These are phyloP conservation scores for Hololepta plana DNA, from an alignment of 2,888 invertebrate species.

Conservation along the genomic window DNA sequence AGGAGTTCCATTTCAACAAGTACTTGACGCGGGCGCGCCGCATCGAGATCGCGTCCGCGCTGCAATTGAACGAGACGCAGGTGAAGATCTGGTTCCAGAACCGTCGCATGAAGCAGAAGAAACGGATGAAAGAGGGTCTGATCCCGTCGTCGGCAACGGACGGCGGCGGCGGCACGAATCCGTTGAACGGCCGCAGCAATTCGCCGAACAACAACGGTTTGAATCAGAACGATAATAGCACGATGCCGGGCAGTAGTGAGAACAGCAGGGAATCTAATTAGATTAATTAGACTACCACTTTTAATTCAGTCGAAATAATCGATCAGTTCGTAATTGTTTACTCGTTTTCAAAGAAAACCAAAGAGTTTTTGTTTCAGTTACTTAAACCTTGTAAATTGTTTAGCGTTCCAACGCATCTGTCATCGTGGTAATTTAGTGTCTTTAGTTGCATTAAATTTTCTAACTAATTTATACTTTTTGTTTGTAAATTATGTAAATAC, in stretches of 20 bases:
- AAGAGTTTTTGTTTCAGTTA: slow-evolving; percentile 6
- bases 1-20: slow-evolving; percentile 98
- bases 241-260: slow-evolving; percentile 39
- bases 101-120: slow-evolving; percentile 95
- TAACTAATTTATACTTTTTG: slow-evolving; percentile 7
- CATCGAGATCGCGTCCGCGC: slow-evolving; percentile 92
- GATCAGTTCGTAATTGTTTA: background rate
- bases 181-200: slow-evolving; percentile 26
- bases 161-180: slow-evolving; percentile 28
- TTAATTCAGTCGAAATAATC: background rate
- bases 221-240: slow-evolving; percentile 21
- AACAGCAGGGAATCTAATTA: slow-evolving; percentile 52
- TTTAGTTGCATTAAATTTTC: too few species aligned
- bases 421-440: too few species aligned
- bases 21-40: slow-evolving; percentile 92
- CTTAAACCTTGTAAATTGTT: slow-evolving; percentile 2
- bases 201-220: slow-evolving; percentile 22
- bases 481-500: slow-evolving; percentile 16
- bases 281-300: slow-evolving; percentile 5
- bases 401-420: too few species aligned
- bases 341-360: slow-evolving; percentile 6
- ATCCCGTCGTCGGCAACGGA: slow-evolving; percentile 40
- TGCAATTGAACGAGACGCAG: slow-evolving; percentile 95
- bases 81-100: slow-evolving; percentile 98
- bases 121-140: slow-evolving; percentile 85